These are phyloP conservation scores for Vulpes vulpes DNA, from an alignment of 2,113 vertebrate species.

Conservation along the genomic window DNA sequence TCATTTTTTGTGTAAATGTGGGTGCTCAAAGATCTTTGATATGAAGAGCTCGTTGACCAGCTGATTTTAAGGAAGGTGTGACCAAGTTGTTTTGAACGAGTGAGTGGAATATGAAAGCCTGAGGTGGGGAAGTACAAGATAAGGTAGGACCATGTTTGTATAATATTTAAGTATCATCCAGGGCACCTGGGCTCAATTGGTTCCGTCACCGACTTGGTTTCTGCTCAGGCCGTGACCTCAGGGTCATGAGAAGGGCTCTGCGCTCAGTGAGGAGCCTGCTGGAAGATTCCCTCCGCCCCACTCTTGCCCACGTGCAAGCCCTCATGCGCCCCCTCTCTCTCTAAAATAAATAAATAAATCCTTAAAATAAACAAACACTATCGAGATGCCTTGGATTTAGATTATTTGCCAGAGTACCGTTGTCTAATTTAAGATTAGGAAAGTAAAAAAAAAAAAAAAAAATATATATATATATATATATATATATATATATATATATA, in stretches of 20 bases:
- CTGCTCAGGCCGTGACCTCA: too few species aligned
- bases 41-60: background rate
- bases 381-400: background rate
- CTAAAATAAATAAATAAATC: too few species aligned
- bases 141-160: background rate
- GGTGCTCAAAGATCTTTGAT: background rate
- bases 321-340: too few species aligned
- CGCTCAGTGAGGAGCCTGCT: background rate
- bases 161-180: background rate
- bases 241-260: too few species aligned
- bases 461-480: too few species aligned
- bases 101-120: background rate
- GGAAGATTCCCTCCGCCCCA: background rate
- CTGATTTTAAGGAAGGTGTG: background rate
- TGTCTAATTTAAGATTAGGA: constrained; percentile 9
- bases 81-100: background rate
- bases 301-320: too few species aligned
- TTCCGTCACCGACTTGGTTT: background rate
- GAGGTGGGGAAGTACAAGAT: background rate
- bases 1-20: too few species aligned
- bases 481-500: background rate
- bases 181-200: background rate
- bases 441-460: background rate
- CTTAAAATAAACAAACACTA: background rate
- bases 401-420: background rate